Conservation (phyloP, 2,797 vertebrate genomes). For the Rachycentron canadum region DNA sequence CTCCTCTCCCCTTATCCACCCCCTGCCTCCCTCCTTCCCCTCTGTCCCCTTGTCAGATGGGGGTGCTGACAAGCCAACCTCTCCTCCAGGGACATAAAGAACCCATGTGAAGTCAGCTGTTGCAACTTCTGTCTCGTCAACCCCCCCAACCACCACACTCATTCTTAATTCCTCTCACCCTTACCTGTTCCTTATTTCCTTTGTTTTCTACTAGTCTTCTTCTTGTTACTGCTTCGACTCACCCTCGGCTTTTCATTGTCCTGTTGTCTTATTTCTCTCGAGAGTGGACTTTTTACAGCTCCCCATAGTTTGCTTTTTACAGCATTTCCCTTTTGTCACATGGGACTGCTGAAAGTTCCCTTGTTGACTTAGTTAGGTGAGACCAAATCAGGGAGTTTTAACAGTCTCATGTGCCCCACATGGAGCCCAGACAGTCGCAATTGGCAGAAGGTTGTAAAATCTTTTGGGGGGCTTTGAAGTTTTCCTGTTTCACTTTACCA, state of each 20-base stretch:
- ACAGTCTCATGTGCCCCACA: constrained; percentile 59
- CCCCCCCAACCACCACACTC: constrained; percentile 16
- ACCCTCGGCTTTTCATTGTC: constrained; percentile 2
- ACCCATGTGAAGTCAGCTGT: constrained; percentile 85
- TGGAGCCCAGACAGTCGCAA: constrained; percentile 72
- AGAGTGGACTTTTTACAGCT: constrained; percentile 47
- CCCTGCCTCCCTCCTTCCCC: constrained; percentile 43
- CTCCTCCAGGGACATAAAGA: constrained; percentile 77
- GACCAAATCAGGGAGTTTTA: constrained; percentile 67
- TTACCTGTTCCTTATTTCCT: constrained; percentile 60
- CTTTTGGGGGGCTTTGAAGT: constrained; percentile 73
- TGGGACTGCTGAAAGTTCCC: constrained; percentile 60
- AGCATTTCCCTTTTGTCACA: constrained; percentile 66
- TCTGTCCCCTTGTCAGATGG: constrained; percentile 78
- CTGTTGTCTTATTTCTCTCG: constrained; percentile 14
- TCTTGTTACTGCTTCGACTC: not conserved
- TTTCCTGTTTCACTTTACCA: constrained; percentile 23
- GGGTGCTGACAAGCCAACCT: constrained; percentile 78
- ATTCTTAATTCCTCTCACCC: constrained; percentile 47
- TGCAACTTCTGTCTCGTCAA: constrained; percentile 73
- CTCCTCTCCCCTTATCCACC: constrained; percentile 23
- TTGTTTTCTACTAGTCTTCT: not conserved
- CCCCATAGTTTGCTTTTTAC: constrained; percentile 62
- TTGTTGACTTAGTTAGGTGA: constrained; percentile 73
- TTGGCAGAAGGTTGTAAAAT: constrained; percentile 68